Percentiles rank a stretch among this genome's conserved stretches.
Conservation (phyloP, 2,888 invertebrate genomes). For the Nymphalis polychloros region DNA sequence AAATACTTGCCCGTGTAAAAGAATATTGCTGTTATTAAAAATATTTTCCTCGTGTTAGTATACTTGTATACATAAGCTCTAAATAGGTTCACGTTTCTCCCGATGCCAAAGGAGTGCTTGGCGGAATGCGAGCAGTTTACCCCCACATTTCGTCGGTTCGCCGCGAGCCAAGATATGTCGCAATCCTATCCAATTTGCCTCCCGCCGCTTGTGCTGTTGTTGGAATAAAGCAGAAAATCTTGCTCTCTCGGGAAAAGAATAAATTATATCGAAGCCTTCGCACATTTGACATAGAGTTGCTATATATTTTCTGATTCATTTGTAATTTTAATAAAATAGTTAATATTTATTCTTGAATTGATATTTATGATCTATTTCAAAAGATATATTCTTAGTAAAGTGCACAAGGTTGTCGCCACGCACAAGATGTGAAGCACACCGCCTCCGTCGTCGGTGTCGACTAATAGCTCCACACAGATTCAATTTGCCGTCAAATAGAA, state of each 20-base stretch:
- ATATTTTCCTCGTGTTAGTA: conserved; percentile 37
- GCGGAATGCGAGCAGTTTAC: conserved; percentile 70
- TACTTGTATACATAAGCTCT: conserved; percentile 48
- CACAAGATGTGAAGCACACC: conserved; percentile 29
- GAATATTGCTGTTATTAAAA: conserved; percentile 21
- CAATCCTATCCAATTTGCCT: conserved; percentile 79
- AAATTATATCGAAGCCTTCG: conserved; percentile 57
- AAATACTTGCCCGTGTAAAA: neutral
- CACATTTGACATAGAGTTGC: conserved; percentile 37
- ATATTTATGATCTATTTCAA: too few species aligned
- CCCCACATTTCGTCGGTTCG: conserved; percentile 72
- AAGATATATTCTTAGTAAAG: neutral
- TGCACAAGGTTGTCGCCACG: neutral
- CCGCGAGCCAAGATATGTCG: conserved; percentile 74
- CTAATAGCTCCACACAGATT: conserved; percentile 79
- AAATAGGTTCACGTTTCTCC: conserved; percentile 61
- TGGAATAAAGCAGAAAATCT: conserved; percentile 77
- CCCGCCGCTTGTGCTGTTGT: conserved; percentile 67
- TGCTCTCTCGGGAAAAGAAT: conserved; percentile 64
- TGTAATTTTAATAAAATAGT: too few species aligned
- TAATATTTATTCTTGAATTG: too few species aligned
- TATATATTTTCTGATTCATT: too few species aligned
- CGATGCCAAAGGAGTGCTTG: conserved; percentile 58
- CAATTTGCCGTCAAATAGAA: conserved; percentile 77
- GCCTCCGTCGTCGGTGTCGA: conserved; percentile 63